Evolutionary conservation across 1,140 invertebrate genomes (phyloP), one percentile per base, ranked within the genome.

Genomic region (Drosophila auraria): DNA sequence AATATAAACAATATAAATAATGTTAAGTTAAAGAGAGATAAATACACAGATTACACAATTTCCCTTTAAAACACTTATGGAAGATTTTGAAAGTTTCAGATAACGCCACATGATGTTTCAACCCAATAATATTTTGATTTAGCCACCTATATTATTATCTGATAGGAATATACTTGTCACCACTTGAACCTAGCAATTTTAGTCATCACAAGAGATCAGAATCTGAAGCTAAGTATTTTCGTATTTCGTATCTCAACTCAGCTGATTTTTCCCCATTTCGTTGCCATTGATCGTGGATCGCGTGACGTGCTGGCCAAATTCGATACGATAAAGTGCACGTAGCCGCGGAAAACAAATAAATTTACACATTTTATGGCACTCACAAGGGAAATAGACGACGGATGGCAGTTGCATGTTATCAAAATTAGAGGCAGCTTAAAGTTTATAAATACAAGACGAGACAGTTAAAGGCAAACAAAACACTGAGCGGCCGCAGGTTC

Each of bases 311-410:
- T 57, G 25, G 44, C 57, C 50, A 58, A 78, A 78, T 62, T 78
- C 56, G 64, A 51, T 78, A 69, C 64, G 63, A 45, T 33, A 62
- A 61, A 77, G 61, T 60, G 64, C 61, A 63, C 63, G 44, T 80
- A 62, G 60, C 47, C 44, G 51, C 12, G 23, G 63, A 61, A 58
- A 80, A 83, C 58, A 77, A 76, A 83, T 68, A 74, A 89, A 87
- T 89, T 83, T 87, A 89, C 80, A 87, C 84, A 76, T 87, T 87
- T 87, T 89, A 87, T 87, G 73, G 49, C 57, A 38, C 23, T 12
- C 73, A 69, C 63, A 63, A 42, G 44, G 45, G 36, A 36, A 59
- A 38, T n/a, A 44, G 63, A 36, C 47, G n/a, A 53, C 47, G 27
- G 23, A 38, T 42, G n/a, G 45, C 44, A 38, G 40, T 60, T 17